Conservation (phyloP, 2,113 vertebrate genomes). For the Peromyscus polionotus region DNA sequence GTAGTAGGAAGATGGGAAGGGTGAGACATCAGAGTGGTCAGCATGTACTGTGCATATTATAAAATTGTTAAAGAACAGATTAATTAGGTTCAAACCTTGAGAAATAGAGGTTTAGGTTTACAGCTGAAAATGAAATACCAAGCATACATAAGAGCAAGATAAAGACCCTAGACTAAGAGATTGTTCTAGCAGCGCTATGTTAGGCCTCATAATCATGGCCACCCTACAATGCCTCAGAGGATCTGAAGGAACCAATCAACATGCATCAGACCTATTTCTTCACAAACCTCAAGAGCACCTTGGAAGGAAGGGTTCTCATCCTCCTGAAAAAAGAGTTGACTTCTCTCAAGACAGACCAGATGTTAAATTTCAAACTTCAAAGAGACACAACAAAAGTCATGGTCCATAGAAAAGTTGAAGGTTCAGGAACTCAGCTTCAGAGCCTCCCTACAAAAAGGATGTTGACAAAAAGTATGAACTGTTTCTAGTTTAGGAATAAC, state of each 20-base stretch:
- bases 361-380: slow-evolving; percentile 42
- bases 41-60: not conserved
- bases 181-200: not conserved
- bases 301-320: not conserved
- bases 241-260: not conserved
- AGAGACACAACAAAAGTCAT: slow-evolving; percentile 1
- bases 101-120: not conserved
- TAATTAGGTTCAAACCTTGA: not conserved
- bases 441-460: not conserved
- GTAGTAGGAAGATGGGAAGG: not conserved
- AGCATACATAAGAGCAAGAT: not conserved
- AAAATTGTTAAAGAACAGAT: not conserved
- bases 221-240: not conserved
- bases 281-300: not conserved
- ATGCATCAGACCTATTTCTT: not conserved
- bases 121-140: not conserved
- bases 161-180: not conserved
- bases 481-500: slow-evolving; percentile 1
- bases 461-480: slow-evolving; percentile 2
- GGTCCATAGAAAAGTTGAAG: not conserved
- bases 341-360: slow-evolving; percentile 34
- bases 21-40: no score
- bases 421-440: slow-evolving; percentile 11
- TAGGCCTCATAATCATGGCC: not conserved
- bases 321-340: not conserved